Conservation (phyloP, 2,888 invertebrate genomes). For the Operophtera brumata region DNA sequence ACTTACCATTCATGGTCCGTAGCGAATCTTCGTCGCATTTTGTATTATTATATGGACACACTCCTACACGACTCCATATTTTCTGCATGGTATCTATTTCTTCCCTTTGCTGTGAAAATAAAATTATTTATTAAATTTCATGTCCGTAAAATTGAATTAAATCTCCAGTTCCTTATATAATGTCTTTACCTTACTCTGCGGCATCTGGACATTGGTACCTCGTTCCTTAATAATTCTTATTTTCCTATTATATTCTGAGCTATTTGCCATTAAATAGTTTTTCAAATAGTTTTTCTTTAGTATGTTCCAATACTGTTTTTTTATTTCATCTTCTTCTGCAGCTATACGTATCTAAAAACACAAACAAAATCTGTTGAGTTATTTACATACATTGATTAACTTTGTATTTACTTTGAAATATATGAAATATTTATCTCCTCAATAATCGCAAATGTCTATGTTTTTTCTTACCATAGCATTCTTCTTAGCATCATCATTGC, state of each 20-base stretch:
- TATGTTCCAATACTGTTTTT: slow-evolving; percentile 70
- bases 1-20: slow-evolving; percentile 69
- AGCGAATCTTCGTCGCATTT: slow-evolving; percentile 60
- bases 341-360: slow-evolving; percentile 59
- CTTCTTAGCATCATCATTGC: slow-evolving; percentile 64
- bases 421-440: neutral
- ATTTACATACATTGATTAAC: neutral
- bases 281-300: slow-evolving; percentile 65
- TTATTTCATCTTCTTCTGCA: slow-evolving; percentile 73
- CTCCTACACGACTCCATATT: slow-evolving; percentile 71
- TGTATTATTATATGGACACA: slow-evolving; percentile 62
- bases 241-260: slow-evolving; percentile 57
- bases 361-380: neutral
- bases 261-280: slow-evolving; percentile 41
- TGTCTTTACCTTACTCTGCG: slow-evolving; percentile 64
- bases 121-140: neutral
- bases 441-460: neutral
- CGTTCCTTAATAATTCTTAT: slow-evolving; percentile 69
- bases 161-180: neutral
- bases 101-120: slow-evolving; percentile 63
- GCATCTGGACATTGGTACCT: slow-evolving; percentile 72
- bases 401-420: neutral
- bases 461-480: slow-evolving; percentile 62
- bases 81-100: slow-evolving; percentile 75
- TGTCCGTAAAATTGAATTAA: neutral